Percentiles rank a stretch among this genome's conserved stretches.
Evolutionary conservation across 2,888 invertebrate species (phyloP).

Genomic region (Choreutis nemorana): DNA sequence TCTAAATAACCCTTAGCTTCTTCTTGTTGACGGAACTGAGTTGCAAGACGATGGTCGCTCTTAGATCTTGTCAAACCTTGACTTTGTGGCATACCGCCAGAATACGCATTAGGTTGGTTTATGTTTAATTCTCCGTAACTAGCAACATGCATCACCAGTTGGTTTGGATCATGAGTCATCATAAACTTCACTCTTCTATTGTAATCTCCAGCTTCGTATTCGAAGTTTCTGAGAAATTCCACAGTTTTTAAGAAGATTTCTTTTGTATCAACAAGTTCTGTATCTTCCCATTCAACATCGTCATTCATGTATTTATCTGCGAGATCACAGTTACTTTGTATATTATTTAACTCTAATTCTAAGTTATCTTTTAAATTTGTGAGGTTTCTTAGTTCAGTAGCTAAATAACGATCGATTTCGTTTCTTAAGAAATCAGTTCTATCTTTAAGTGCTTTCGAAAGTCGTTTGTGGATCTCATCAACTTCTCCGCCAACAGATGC

Average conservation of each 20-base stretch:
- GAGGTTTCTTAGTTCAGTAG: conserved; percentile 86
- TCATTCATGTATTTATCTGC: conserved; percentile 94
- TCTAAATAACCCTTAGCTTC: conserved; percentile 71
- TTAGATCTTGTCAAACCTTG: conserved; percentile 91
- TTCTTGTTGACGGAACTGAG: conserved; percentile 88
- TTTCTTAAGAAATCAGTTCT: conserved; percentile 85
- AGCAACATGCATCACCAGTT: conserved; percentile 85
- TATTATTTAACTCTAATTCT: conserved; percentile 93
- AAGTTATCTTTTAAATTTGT: conserved; percentile 91
- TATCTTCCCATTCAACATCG: conserved; percentile 90
- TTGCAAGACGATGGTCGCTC: conserved; percentile 89
- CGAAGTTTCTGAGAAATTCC: conserved; percentile 93
- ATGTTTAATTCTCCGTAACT: conserved; percentile 92
- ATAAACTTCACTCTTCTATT: conserved; percentile 85
- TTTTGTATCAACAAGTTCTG: conserved; percentile 93
- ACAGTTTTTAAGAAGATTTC: conserved; percentile 96
- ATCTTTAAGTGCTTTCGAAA: conserved; percentile 89
- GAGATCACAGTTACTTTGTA: conserved; percentile 95
- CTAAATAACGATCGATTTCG: conserved; percentile 92
- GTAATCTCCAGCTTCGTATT: conserved; percentile 92
- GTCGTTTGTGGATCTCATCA: conserved; percentile 88
- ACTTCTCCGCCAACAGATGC: conserved; percentile 92
- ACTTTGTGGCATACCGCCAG: conserved; percentile 67
- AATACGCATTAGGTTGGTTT: conserved; percentile 68
- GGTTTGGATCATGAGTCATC: conserved; percentile 92